Percentiles rank a stretch among this genome's conserved stretches.
These are phyloP conservation scores for Scaptomyza parva DNA, from an alignment of 2,888 invertebrate genomes.

Conservation along the genomic window DNA sequence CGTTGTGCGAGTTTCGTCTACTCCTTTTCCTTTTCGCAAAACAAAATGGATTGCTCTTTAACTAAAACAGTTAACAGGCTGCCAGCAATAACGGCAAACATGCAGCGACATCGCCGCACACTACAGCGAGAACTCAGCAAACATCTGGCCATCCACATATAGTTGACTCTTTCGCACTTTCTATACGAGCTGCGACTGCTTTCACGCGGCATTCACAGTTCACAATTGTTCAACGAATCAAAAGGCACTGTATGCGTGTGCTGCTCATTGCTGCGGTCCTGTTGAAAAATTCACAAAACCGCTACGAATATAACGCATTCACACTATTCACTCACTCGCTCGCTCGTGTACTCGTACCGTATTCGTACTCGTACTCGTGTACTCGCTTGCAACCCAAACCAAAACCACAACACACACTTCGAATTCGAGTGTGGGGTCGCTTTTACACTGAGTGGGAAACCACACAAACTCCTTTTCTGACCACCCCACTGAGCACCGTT, in stretches of 20 bases:
- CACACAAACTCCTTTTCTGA: constrained; percentile 3
- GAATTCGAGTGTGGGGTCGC: constrained; percentile 13
- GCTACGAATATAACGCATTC: constrained; percentile 79
- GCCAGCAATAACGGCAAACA: constrained; percentile 40
- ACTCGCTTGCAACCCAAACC: constrained; percentile 11
- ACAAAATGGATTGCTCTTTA: constrained; percentile 85
- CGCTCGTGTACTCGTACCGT: constrained; percentile 51
- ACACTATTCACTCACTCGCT: constrained; percentile 74
- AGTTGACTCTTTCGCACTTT: constrained; percentile 49
- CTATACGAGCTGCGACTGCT: neutral
- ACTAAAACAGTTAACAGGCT: constrained; percentile 85
- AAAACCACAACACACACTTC: neutral
- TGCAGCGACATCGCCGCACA: neutral
- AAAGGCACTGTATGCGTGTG: constrained; percentile 8
- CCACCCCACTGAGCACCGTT: neutral
- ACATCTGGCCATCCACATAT: constrained; percentile 29
- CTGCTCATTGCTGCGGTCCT: constrained; percentile 71
- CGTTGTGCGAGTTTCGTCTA: constrained; percentile 38
- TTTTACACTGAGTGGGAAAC: constrained; percentile 17
- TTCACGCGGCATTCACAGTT: constrained; percentile 47
- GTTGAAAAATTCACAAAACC: constrained; percentile 83
- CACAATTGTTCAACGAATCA: constrained; percentile 47
- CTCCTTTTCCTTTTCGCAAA: constrained; percentile 76
- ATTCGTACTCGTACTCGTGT: constrained; percentile 36
- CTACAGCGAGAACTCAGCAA: constrained; percentile 48